Evolutionary conservation across 2,113 vertebrate species (phyloP).

Genomic region (Ictidomys tridecemlineatus): DNA sequence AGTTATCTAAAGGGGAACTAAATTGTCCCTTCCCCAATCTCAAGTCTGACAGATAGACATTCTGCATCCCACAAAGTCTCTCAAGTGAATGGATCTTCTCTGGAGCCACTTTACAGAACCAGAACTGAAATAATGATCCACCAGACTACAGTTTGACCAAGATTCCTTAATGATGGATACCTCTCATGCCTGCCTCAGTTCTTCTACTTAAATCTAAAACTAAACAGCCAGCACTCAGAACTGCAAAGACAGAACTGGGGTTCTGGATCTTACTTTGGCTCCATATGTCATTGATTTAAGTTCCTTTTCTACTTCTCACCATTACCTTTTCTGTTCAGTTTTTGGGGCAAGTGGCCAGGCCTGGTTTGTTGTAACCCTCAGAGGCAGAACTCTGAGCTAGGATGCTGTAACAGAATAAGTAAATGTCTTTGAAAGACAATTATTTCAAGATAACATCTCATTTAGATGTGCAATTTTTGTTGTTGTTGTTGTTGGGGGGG

Average conservation of each 20-base stretch:
- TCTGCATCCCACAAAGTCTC: neutral
- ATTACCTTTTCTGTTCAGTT: neutral
- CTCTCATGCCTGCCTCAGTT: neutral
- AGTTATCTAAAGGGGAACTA: neutral
- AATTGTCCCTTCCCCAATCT: neutral
- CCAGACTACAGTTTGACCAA: neutral
- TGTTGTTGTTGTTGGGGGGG: no score
- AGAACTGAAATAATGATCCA: neutral
- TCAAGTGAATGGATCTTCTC: neutral
- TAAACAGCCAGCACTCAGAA: neutral
- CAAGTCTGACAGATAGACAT: neutral
- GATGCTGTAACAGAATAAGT: neutral
- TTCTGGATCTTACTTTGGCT: neutral
- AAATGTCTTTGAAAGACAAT: conserved; percentile 23
- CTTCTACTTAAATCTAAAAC: neutral
- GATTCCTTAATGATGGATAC: neutral
- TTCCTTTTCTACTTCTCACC: neutral
- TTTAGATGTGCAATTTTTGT: neutral
- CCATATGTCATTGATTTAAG: neutral
- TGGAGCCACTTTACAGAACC: neutral
- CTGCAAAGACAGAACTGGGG: neutral
- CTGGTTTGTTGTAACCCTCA: neutral
- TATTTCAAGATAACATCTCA: conserved; percentile 4
- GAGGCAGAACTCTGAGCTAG: neutral
- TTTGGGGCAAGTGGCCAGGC: neutral